phyloP scores from a whole-genome alignment of 2,797 vertebrate species.

The Zalophus californianus region DNA sequence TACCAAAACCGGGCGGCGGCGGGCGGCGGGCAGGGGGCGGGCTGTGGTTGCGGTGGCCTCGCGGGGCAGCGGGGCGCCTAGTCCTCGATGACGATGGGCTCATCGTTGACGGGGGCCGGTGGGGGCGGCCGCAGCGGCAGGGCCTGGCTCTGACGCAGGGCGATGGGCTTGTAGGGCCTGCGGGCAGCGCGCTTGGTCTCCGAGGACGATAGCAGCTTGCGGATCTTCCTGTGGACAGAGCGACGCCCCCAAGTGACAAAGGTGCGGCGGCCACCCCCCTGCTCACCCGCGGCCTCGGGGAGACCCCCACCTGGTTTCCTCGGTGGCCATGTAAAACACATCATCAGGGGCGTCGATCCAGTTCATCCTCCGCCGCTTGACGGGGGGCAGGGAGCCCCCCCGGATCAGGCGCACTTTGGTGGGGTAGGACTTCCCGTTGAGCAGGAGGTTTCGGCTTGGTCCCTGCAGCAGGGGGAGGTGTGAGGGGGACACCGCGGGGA shows the following conservation, averaged over 20 bases:
- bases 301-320: constrained; percentile 96
- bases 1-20: constrained; percentile 80
- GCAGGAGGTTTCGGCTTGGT: constrained; percentile 96
- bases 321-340: constrained; percentile 98
- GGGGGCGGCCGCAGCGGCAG: constrained; percentile 88
- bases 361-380: constrained; percentile 97
- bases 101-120: constrained; percentile 89
- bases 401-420: constrained; percentile 94
- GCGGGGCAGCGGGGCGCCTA: constrained; percentile 53
- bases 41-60: not conserved
- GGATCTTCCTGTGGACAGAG: constrained; percentile 87
- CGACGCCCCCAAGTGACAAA: too few species aligned
- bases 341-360: constrained; percentile 99
- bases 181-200: constrained; percentile 91
- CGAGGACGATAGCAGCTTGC: constrained; percentile 91
- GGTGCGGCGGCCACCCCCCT: too few species aligned
- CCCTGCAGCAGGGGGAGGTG: constrained; percentile 84
- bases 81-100: constrained; percentile 91
- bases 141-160: constrained; percentile 89
- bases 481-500: not conserved
- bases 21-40: constrained; percentile 28
- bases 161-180: constrained; percentile 88
- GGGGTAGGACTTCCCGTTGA: constrained; percentile 97
- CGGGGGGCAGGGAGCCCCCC: constrained; percentile 91
- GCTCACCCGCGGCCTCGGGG: too few species aligned